A percentile compares a stretch with the other conserved stretches of the same genome.
phyloP scores from a whole-genome alignment of 2,797 vertebrate genomes.

The Australoheros facetus region DNA sequence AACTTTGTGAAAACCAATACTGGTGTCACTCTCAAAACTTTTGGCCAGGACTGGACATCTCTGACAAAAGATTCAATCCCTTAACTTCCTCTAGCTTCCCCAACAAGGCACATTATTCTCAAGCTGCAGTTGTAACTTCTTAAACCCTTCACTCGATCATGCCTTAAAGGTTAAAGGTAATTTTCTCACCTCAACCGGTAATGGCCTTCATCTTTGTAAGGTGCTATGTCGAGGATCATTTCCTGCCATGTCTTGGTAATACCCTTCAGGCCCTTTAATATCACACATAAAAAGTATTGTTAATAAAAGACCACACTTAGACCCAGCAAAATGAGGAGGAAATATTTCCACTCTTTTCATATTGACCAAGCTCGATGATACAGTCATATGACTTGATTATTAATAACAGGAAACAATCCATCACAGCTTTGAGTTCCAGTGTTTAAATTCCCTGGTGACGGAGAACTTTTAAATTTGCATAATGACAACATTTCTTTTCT shows the following conservation, averaged over 20 bases:
- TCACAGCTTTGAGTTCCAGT: background rate
- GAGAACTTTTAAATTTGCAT: background rate
- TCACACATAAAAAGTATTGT: constrained; percentile 20
- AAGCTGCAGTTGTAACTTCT: background rate
- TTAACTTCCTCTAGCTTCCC: background rate
- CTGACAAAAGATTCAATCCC: no score
- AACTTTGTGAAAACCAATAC: no score
- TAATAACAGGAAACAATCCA: background rate
- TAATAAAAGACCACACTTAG: background rate
- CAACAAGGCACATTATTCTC: background rate
- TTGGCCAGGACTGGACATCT: no score
- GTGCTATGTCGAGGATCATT: constrained; percentile 79
- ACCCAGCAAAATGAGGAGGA: background rate
- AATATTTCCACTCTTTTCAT: background rate
- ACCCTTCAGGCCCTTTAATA: constrained; percentile 81
- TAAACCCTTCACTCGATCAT: background rate
- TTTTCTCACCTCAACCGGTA: constrained; percentile 81
- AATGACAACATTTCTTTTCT: background rate
- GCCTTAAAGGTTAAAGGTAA: background rate
- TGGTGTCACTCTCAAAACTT: no score
- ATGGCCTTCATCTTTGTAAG: constrained; percentile 87
- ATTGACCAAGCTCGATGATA: background rate
- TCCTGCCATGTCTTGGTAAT: constrained; percentile 85
- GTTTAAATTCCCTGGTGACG: background rate
- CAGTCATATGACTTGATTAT: background rate